Evolutionary conservation across 23 tunicate species (phyloP), one percentile per base, ranked within the genome.

Genomic region (Styela plicata): DNA sequence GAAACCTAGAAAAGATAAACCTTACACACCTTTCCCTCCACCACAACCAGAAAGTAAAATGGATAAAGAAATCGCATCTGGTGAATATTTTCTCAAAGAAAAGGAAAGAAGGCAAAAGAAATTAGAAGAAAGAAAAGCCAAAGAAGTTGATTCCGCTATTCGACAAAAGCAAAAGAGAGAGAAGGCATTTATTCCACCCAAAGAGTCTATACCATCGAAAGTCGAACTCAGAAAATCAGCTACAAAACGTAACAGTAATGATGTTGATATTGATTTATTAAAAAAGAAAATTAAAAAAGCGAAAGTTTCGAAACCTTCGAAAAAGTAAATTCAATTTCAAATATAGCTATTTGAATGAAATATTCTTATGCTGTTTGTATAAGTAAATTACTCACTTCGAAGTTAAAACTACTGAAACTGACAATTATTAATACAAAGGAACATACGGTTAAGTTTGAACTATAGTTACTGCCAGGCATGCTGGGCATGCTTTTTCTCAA

Each of bases 11-110:
- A 82, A 83, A 69, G 89, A 95, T 69, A 95, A 95, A 79, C 89
- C 78, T 35, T 95, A 95, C 89, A 90, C 99, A 13, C 99, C 99
- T 2, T 95, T 95, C 82, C 99, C 99, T 22, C 99, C 99, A 20
- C 89, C 99, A n/a, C 99, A 90, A 57, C 89, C 86, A 0, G 92
- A 85, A 84, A 91, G 97, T 26, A 95, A 95, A 90, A 74, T 85
- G 71, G 95, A 89, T 36, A 89, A 89, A 79, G 91, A 94, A 74
- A 86, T 94, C 16, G 99, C 89, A 34, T 86, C 92, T 63, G 99
- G 99, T 17, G 99, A 95, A 79, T 95, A 95, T 69, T 95, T 95
- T 78, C 82, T 95, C 13, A 90, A 90, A 79, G 99, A 89, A 70
- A 68, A 83, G 2, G 96, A 95, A 36, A 53, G 91, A 31, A 89